Base-by-base conservation (phyloP, 1,140 invertebrate genomes). In the Drosophila saltans region DNA sequence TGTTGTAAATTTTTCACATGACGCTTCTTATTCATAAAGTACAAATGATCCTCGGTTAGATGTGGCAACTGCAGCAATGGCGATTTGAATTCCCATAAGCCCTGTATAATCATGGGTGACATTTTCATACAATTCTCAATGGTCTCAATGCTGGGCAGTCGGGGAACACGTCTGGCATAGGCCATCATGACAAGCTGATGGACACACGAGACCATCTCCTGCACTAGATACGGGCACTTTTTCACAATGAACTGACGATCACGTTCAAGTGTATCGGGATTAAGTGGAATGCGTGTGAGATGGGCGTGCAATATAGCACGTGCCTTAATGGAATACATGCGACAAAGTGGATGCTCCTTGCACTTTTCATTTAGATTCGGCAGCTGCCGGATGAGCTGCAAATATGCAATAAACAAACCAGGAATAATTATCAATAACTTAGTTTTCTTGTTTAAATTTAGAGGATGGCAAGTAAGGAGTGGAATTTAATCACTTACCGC, bases 101-200 rank as follows among this genome's bases (percentile, higher is more conserved):
- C 99, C 94, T 99, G 99, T 0, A 99, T 97, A 56, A 99, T 95
- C 97, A 99, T 98, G 58, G 98, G 97, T 76, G 96, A 96, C 33
- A 99, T 92, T 93, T 98, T 99, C 97, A 99, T 99, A 81, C 97
- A 97, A 92, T 98, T 98, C 93, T 99, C 99, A 69, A 99, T 96
- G 2, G 98, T 99, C 88, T 98, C 97, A 73, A 99, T 96, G 58
- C 95, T 95, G 10, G 98, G 98, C 69, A 98, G 93, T 58, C 96
- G 91, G 0, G 89, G 91, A 33, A 92, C 91, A 94, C 97, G 95
- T 81, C 97, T 95, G 72, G 97, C 96, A 93, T 98, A 97, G 24
- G 97, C 97, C 74, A 99, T 93, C 81, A 98, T 95, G 58, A 98
- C 97, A 28, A 99, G 93, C 92, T 99, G 98, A 91, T 98, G 97